Evolutionary conservation across 2,888 invertebrate genomes (phyloP).

Genomic region (Caenorhabditis auriculariae): DNA sequence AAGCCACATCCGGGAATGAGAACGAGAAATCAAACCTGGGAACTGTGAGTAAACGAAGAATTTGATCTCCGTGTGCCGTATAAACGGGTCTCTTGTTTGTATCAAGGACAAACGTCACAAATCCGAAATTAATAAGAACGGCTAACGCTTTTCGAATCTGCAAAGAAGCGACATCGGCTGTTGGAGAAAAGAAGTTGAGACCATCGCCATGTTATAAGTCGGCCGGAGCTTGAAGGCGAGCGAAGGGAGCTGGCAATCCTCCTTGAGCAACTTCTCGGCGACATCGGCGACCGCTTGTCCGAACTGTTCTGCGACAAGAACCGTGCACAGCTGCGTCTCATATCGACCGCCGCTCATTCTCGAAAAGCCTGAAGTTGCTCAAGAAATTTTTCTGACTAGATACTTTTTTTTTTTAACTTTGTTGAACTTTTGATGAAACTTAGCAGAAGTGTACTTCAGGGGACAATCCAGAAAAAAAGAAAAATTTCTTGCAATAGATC

Average conservation of each 20-base stretch:
- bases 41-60: slow-evolving; percentile 19
- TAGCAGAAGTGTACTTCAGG: too few relatives aligned
- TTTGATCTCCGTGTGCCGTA: slow-evolving; percentile 13
- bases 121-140: slow-evolving; percentile 47
- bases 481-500: too few relatives aligned
- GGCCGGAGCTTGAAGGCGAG: slow-evolving; percentile 13
- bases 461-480: too few relatives aligned
- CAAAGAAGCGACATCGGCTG: slow-evolving; percentile 3
- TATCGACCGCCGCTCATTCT: slow-evolving; percentile 36
- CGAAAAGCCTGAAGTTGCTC: too few relatives aligned
- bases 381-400: too few relatives aligned
- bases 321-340: slow-evolving; percentile 45
- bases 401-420: too few relatives aligned
- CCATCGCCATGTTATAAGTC: too few relatives aligned
- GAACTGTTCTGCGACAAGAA: slow-evolving; percentile 53
- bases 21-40: slow-evolving; percentile 20
- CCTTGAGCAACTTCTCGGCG: slow-evolving; percentile 14
- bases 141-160: slow-evolving; percentile 47
- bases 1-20: neutral
- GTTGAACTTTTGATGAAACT: too few relatives aligned
- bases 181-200: neutral
- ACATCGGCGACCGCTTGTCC: slow-evolving; percentile 36
- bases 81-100: slow-evolving; percentile 14
- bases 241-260: slow-evolving; percentile 16
- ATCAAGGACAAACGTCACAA: slow-evolving; percentile 34